Percentiles rank a stretch among this genome's conserved stretches.
These are phyloP conservation scores for Tokudaia tokunoshimensis DNA, from an alignment of 2,797 vertebrate species.

Conservation along the genomic window DNA sequence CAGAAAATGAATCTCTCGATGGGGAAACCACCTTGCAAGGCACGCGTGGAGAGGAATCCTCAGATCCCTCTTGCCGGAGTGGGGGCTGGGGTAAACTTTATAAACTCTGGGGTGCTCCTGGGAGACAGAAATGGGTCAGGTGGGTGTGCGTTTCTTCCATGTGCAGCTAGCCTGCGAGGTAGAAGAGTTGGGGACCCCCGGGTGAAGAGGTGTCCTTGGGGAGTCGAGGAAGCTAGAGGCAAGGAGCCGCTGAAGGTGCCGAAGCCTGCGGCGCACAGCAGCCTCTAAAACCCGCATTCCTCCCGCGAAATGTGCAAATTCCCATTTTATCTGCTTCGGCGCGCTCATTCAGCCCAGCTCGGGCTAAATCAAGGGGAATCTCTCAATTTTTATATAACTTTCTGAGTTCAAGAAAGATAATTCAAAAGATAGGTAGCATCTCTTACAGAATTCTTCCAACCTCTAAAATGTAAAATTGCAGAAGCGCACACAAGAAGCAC, in stretches of 20 bases:
- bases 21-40: neutral
- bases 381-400: conserved; percentile 61
- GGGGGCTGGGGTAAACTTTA: neutral
- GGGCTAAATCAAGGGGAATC: neutral
- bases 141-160: neutral
- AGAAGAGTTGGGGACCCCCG: neutral
- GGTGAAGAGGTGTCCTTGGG: neutral
- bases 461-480: conserved; percentile 1
- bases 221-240: neutral
- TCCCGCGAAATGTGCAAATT: neutral
- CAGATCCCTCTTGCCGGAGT: neutral
- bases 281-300: neutral
- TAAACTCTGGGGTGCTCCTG: conserved; percentile 1
- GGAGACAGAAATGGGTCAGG: neutral
- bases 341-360: neutral
- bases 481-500: neutral
- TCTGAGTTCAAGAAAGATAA: conserved; percentile 33
- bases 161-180: neutral
- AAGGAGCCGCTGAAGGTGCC: neutral
- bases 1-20: neutral
- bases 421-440: neutral
- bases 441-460: neutral
- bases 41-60: neutral
- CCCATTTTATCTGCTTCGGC: neutral
- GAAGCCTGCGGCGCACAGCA: neutral